Percentiles rank a stretch among this genome's conserved stretches.
Conservation (phyloP, 2,113 vertebrate genomes). For the Myotis yumanensis region DNA sequence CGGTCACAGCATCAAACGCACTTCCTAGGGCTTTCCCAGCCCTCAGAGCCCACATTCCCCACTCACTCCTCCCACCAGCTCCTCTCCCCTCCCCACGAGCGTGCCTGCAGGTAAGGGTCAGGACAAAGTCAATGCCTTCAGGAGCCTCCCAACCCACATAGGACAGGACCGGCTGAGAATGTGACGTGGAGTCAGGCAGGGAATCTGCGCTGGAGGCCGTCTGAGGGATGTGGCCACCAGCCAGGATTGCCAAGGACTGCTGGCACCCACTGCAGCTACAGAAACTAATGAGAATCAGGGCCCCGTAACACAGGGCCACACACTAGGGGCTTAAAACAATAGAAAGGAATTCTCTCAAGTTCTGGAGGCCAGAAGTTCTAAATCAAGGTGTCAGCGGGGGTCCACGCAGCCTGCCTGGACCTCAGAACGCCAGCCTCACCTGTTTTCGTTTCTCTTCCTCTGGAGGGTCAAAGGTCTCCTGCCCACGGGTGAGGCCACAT, state of each 20-base stretch:
- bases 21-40: background rate
- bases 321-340: fast-evolving
- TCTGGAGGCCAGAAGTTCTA: no score
- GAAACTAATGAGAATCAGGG: background rate
- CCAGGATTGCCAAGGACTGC: background rate
- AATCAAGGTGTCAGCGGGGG: background rate
- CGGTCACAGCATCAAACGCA: fast-evolving
- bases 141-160: background rate
- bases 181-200: background rate
- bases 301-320: background rate
- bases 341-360: fast-evolving
- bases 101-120: background rate
- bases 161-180: background rate
- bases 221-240: background rate
- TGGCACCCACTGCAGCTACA: fast-evolving
- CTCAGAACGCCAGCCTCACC: fast-evolving
- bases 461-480: background rate
- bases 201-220: fast-evolving
- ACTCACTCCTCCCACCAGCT: background rate
- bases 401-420: fast-evolving
- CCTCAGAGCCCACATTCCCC: fast-evolving
- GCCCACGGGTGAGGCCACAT: background rate
- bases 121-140: background rate
- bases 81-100: background rate
- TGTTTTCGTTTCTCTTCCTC: fast-evolving